Evolutionary conservation across 2,797 vertebrate species (phyloP).

Genomic region (Menidia menidia): DNA sequence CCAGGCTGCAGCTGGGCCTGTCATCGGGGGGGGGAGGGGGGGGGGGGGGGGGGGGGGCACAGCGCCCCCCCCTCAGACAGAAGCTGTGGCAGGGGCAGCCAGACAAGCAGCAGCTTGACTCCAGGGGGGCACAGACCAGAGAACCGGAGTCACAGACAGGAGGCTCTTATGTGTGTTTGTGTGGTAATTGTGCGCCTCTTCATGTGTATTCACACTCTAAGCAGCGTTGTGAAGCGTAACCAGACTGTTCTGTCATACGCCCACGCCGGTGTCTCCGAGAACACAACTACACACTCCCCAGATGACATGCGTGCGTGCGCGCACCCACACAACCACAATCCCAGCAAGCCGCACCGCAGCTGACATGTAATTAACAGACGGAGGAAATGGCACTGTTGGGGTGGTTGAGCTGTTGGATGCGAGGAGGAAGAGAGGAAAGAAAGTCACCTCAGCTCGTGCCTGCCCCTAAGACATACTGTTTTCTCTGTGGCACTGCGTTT

Average conservation of each 20-base stretch:
- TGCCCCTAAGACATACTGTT: conserved; percentile 71
- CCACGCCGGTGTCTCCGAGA: conserved; percentile 74
- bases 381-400: conserved; percentile 71
- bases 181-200: conserved; percentile 37
- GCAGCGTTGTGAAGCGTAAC: conserved; percentile 77
- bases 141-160: conserved; percentile 66
- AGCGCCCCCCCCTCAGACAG: conserved; percentile 46
- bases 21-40: conserved; percentile 44
- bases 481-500: conserved; percentile 45
- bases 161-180: conserved; percentile 62
- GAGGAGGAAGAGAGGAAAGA: conserved; percentile 56
- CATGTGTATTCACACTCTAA: conserved; percentile 64
- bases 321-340: conserved; percentile 46
- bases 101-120: conserved; percentile 75
- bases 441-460: conserved; percentile 71
- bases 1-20: conserved; percentile 44
- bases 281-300: conserved; percentile 70
- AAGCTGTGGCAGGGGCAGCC: conserved; percentile 62
- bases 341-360: conserved; percentile 62
- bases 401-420: conserved; percentile 61
- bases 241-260: conserved; percentile 79
- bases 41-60: conserved; percentile 29
- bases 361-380: conserved; percentile 74
- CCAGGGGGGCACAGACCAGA: conserved; percentile 66
- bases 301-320: conserved; percentile 47